Evolutionary conservation across 2,113 vertebrate species (phyloP), one percentile per base, ranked within the genome.

Genomic region (Aythya baeri): DNA sequence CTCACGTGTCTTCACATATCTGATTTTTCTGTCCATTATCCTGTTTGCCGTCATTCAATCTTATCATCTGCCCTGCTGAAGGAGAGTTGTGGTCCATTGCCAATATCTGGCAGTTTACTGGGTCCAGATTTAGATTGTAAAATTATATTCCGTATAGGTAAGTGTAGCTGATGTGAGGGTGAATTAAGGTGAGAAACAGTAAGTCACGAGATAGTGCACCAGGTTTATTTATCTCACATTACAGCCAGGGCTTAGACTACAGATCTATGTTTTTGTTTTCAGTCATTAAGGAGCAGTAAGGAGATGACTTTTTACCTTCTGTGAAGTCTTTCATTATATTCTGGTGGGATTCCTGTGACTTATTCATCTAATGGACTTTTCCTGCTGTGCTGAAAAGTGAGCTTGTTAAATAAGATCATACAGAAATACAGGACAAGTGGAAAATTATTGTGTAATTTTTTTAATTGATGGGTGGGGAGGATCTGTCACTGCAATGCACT

Each of bases 381-480:
- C 72, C 46, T 68, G 61, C 87, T 91, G 59, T 62, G 63, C 59
- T 83, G 75, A 29, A 80, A 26, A 68, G 36, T 52, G 70, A 59
- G 17, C 32, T 83, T 80, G 59, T 76, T 89, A 83, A 94, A 74
- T 71, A 66, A 75, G 17, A 91, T 57, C 36, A 16, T 57, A 41
- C 2, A 66, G 58, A 79, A 84, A 61, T 41, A 59, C 27, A 66
- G 67, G 43, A 67, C 32, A 66, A 74, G 20, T 52, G 59, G 75
- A 77, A 91, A 90, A 81, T 91, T 41, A 50, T 67, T 93, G 68
- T 71, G 57, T 32, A 36, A 5, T 65, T 71, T 81, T 66, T 94
- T 85, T 11, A 88, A 79, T 77, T 89, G 78, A 46, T 70, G 18
- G 7, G 7, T 41, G 38, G 17, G 36, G 68, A 91, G 34, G 79